Evolutionary conservation across 2,888 invertebrate species (phyloP), one percentile per base, ranked within the genome.

Genomic region (Onthophagus sagittarius): DNA sequence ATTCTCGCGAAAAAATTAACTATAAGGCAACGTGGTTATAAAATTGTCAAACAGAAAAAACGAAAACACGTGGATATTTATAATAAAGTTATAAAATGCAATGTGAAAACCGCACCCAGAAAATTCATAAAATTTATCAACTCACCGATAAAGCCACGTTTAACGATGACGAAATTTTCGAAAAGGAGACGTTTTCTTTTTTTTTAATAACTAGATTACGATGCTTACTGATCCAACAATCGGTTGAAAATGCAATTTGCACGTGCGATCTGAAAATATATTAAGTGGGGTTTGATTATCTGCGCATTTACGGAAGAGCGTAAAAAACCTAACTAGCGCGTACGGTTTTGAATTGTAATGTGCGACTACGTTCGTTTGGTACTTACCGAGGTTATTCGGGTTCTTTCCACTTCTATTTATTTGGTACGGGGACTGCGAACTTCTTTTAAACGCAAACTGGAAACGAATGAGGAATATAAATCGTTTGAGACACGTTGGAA

Each of bases 151-250:
- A 23, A 23, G 23, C 23, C 23, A 23, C 23, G 23, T 23, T 23
- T 23, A 23, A 23, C 23, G 23, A 23, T 23, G 23, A 23, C 23
- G 23, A 23, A 23, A 23, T 23, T 23, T 23, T 23, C n/a, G 23
- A 23, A 23, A 23, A 23, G 39, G 39, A 53, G 6, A 53, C 39
- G 39, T 53, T 53, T 53, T 53, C 2, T 4, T 0, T 7, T 53
- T 53, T 74, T 71, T n/a, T n/a, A n/a, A n/a, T 76, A 63, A 62
- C 74, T 75, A 78, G 75, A 74, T 23, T 23, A 75, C 77, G 77
- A 77, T 80, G 75, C 74, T 72, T 75, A 74, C 79, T 77, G 77
- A 80, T 80, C 78, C 79, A 79, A 78, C 78, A 80, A 79, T 79
- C 80, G 77, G 74, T 75, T 70, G 73, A 76, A 78, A 79, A 78